Conservation (phyloP, 2,113 vertebrate species). For the Columba janthina region DNA sequence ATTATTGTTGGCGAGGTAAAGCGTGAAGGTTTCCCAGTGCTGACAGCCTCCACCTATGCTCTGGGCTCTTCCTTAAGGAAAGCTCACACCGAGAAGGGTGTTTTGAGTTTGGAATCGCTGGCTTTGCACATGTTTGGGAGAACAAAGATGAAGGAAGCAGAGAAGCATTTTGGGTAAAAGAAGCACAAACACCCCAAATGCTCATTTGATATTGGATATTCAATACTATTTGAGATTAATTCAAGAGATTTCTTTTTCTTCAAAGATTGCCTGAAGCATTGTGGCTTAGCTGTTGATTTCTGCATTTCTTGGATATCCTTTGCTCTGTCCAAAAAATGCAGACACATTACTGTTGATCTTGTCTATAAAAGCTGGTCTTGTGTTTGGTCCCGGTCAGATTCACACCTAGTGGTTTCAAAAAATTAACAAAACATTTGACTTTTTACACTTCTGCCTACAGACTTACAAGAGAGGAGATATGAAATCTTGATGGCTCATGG, state of each 20-base stretch:
- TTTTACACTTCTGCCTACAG: background rate
- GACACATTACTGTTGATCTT: background rate
- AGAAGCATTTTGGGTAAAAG: background rate
- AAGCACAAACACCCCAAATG: background rate
- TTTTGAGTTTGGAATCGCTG: rapidly evolving
- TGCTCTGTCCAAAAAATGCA: background rate
- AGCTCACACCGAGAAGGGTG: background rate
- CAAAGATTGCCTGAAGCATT: background rate
- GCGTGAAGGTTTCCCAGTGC: background rate
- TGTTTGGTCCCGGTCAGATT: background rate
- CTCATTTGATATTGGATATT: background rate
- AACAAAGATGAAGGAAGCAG: background rate
- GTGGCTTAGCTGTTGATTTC: background rate
- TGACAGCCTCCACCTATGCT: background rate
- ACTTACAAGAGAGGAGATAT: background rate
- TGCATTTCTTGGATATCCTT: background rate
- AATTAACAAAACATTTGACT: background rate
- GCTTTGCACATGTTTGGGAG: background rate
- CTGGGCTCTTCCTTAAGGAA: background rate
- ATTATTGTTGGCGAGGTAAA: background rate
- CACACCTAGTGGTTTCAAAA: background rate
- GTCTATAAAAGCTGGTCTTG: background rate
- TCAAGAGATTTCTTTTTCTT: background rate
- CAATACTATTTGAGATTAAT: background rate
- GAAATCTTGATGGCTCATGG: background rate